phyloP scores from a whole-genome alignment of 2,888 invertebrate genomes.

The Stenchaetothrips biformis region DNA sequence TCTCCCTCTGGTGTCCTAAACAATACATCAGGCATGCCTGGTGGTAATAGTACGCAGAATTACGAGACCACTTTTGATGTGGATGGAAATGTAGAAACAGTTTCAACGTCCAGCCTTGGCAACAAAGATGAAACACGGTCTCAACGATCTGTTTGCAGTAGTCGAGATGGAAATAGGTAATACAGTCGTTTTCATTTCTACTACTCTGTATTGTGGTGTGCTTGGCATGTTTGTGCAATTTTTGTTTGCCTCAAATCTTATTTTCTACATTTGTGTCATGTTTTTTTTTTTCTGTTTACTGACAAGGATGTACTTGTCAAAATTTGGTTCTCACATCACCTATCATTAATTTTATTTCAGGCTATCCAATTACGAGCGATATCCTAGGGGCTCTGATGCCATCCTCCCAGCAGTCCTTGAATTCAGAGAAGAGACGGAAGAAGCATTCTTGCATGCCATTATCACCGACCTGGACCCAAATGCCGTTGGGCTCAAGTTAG shows the following conservation, averaged over 20 bases:
- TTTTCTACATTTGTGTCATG: neutral
- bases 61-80: conserved; percentile 83
- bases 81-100: conserved; percentile 87
- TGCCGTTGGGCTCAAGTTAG: conserved; percentile 86
- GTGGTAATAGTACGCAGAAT: conserved; percentile 55
- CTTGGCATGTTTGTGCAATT: too few species aligned
- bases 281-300: conserved; percentile 30
- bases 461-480: conserved; percentile 84
- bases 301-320: conserved; percentile 22
- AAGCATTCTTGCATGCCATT: conserved; percentile 82
- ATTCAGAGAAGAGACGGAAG: conserved; percentile 91
- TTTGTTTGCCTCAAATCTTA: neutral
- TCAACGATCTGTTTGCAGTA: conserved; percentile 54
- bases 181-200: conserved; percentile 38
- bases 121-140: conserved; percentile 60
- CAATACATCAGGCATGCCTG: conserved; percentile 17
- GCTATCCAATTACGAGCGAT: conserved; percentile 50
- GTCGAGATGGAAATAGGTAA: conserved; percentile 68
- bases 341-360: conserved; percentile 39
- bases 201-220: neutral
- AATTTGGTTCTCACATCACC: conserved; percentile 33
- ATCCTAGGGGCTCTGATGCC: conserved; percentile 72
- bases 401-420: conserved; percentile 92
- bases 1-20: conserved; percentile 4
- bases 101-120: conserved; percentile 73